Evolutionary conservation across 2,113 vertebrate species (phyloP).

Genomic region (Gadus chalcogrammus): DNA sequence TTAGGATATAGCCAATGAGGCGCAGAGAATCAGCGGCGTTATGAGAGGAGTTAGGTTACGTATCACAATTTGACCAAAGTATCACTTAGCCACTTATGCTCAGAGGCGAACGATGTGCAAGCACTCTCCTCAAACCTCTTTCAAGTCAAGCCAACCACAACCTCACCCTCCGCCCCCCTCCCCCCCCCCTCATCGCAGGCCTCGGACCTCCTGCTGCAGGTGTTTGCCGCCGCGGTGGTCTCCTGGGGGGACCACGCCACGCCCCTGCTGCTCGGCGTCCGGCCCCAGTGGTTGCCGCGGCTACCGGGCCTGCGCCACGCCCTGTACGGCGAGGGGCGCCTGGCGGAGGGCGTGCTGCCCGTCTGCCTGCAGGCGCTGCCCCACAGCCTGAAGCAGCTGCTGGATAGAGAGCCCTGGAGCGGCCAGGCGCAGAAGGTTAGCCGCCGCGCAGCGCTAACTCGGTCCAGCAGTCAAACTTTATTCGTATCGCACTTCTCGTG

Average conservation of each 20-base stretch:
- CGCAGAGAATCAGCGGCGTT: no score
- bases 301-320: conserved; percentile 48
- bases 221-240: conserved; percentile 82
- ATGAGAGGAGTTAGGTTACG: no score
- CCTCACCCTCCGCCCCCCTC: conserved; percentile 1
- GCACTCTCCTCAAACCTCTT: no score
- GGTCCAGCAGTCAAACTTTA: no score
- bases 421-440: conserved; percentile 83
- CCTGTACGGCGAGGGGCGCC: conserved; percentile 64
- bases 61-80: no score
- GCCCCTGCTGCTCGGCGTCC: conserved; percentile 85
- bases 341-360: conserved; percentile 61
- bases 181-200: conserved; percentile 58
- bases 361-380: conserved; percentile 76
- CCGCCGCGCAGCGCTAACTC: no score
- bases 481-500: no score
- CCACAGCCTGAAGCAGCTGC: conserved; percentile 76
- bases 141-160: neutral
- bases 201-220: conserved; percentile 81
- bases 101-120: no score
- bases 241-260: conserved; percentile 84
- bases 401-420: conserved; percentile 91
- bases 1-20: no score
- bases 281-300: conserved; percentile 79
- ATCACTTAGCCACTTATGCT: no score